Percentiles rank a stretch among this genome's conserved stretches.
Conservation (phyloP, 92 coral and sea anemone genomes). For the Phenganax subtilis region DNA sequence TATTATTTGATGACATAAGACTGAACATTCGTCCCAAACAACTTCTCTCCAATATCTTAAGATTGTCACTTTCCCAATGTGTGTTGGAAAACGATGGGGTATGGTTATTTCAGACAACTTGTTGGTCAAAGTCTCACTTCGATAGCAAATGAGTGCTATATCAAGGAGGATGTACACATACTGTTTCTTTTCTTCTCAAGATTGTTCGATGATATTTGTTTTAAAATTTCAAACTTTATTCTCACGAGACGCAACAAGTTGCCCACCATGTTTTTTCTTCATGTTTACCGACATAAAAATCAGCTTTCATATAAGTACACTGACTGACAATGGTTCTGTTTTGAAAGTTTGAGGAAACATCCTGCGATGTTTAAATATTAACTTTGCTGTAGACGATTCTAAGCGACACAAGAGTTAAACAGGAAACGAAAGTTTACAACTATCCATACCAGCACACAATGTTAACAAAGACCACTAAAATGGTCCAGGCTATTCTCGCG, state of each 20-base stretch:
- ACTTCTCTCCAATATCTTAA: too few relatives aligned
- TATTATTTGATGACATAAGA: too few relatives aligned
- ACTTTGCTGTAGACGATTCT: not conserved
- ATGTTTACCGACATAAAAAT: not conserved
- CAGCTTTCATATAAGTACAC: not conserved
- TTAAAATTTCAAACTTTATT: not conserved
- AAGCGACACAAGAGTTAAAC: not conserved
- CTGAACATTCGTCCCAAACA: too few relatives aligned
- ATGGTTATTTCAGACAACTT: too few relatives aligned
- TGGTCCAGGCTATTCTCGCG: not conserved
- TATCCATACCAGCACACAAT: not conserved
- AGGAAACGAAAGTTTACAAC: not conserved
- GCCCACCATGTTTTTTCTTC: not conserved
- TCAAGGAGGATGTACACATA: not conserved
- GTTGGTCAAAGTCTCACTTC: too few relatives aligned
- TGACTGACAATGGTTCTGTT: not conserved
- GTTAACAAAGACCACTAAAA: not conserved
- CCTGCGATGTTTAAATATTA: not conserved
- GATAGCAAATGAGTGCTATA: not conserved
- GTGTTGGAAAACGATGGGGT: too few relatives aligned
- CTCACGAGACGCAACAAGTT: not conserved
- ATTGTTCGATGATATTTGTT: too few relatives aligned
- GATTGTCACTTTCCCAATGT: too few relatives aligned
- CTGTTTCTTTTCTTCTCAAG: too few relatives aligned
- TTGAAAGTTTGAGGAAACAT: not conserved